Percentiles rank a stretch among this genome's conserved stretches.
Conservation (phyloP, 2,797 vertebrate genomes). For the Poeciliopsis infans region DNA sequence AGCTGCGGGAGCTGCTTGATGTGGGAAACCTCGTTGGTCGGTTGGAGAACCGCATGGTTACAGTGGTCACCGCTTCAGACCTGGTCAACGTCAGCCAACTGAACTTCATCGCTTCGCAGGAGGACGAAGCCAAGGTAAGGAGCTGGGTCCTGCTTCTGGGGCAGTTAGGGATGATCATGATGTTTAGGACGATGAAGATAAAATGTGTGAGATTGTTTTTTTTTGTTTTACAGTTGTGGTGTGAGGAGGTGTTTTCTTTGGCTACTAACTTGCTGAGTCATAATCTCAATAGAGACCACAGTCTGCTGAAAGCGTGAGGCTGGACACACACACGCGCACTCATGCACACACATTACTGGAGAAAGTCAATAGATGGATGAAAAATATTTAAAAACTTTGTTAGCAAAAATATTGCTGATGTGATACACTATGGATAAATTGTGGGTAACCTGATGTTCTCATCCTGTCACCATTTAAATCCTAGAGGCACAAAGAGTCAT, state of each 20-base stretch:
- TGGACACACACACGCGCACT: slow-evolving; percentile 11
- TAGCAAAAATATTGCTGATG: background rate
- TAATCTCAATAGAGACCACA: slow-evolving; percentile 94
- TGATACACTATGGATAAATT: background rate
- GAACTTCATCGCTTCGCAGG: slow-evolving; percentile 95
- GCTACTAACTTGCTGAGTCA: slow-evolving; percentile 95
- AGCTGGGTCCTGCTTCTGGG: background rate
- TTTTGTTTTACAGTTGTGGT: slow-evolving; percentile 86
- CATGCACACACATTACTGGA: slow-evolving; percentile 2
- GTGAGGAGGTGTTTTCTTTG: slow-evolving; percentile 94
- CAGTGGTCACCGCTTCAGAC: slow-evolving; percentile 94
- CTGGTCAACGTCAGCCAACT: slow-evolving; percentile 95
- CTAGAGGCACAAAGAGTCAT: background rate
- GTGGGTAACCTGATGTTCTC: background rate
- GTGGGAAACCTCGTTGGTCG: slow-evolving; percentile 90
- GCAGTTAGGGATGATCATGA: background rate
- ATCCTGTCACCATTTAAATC: background rate
- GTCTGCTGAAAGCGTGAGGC: slow-evolving; percentile 98
- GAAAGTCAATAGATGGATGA: background rate
- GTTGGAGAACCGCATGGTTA: slow-evolving; percentile 95
- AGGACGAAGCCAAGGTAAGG: slow-evolving; percentile 95
- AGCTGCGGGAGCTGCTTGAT: slow-evolving; percentile 93
- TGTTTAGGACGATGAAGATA: background rate
- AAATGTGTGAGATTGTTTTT: background rate
- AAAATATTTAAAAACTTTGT: background rate